Conservation (phyloP, 2,888 invertebrate genomes). For the Pachydiplax longipennis region DNA sequence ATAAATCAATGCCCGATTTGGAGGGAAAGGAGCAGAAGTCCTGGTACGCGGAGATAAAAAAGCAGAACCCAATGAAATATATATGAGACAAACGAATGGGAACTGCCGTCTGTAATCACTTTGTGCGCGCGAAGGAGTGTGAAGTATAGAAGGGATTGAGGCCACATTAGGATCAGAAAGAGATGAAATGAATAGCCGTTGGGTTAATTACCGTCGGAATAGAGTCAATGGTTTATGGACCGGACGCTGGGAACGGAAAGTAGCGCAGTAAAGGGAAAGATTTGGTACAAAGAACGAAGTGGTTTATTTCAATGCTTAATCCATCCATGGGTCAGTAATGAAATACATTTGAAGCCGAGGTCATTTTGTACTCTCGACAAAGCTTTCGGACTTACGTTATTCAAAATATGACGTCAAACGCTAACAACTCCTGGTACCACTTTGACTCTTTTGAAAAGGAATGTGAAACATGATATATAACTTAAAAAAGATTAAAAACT, state of each 20-base stretch:
- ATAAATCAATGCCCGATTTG: neutral
- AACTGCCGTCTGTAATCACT: neutral
- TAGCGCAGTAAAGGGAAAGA: too few relatives aligned
- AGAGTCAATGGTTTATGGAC: neutral
- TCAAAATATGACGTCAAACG: too few relatives aligned
- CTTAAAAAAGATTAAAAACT: too few relatives aligned
- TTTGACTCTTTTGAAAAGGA: too few relatives aligned
- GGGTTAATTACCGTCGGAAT: neutral
- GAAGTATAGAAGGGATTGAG: neutral
- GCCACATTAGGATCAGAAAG: neutral
- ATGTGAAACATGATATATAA: too few relatives aligned
- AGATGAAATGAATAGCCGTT: neutral
- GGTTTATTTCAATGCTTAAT: too few relatives aligned
- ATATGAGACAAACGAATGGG: neutral
- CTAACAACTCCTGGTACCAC: too few relatives aligned
- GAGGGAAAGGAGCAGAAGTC: neutral
- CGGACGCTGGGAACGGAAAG: neutral
- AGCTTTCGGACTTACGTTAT: too few relatives aligned
- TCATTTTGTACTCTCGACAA: too few relatives aligned
- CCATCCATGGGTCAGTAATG: too few relatives aligned
- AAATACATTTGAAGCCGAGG: too few relatives aligned
- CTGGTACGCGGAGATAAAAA: neutral
- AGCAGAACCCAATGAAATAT: neutral
- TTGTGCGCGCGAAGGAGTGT: neutral
- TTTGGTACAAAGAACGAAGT: too few relatives aligned